Percentiles rank a stretch among this genome's conserved stretches.
Evolutionary conservation across 2,888 invertebrate species (phyloP).

Genomic region (Acleris laterana): DNA sequence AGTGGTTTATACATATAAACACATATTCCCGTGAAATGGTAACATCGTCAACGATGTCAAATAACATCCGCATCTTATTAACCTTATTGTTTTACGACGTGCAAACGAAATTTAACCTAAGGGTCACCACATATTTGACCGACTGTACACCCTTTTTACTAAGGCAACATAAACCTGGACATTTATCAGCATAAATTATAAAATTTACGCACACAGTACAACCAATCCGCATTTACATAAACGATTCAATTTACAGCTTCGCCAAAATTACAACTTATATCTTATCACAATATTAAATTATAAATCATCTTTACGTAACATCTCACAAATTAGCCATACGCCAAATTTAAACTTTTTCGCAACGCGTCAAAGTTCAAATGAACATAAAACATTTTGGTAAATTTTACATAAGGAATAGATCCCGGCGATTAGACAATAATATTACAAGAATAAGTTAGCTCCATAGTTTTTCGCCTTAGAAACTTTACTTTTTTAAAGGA

Average conservation of each 20-base stretch:
- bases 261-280: constrained; percentile 22
- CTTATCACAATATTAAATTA: constrained; percentile 35
- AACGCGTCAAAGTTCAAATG: neutral
- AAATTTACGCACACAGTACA: neutral
- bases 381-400: neutral
- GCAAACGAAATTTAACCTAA: too few relatives aligned
- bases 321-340: neutral
- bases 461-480: too few relatives aligned
- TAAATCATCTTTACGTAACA: constrained; percentile 4
- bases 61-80: too few relatives aligned
- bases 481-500: too few relatives aligned
- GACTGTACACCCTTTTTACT: too few relatives aligned
- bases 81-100: too few relatives aligned
- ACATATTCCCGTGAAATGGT: too few relatives aligned
- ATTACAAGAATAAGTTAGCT: too few relatives aligned
- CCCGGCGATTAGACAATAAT: neutral
- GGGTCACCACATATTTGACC: too few relatives aligned
- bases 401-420: constrained; percentile 17
- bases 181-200: neutral
- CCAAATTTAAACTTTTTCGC: constrained; percentile 1
- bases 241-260: constrained; percentile 20
- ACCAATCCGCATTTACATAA: neutral
- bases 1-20: too few relatives aligned
- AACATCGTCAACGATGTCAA: too few relatives aligned
- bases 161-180: too few relatives aligned